Percentiles rank a stretch among this genome's conserved stretches.
Conservation (phyloP, 1,140 invertebrate species). For the Camponotus vicinus region DNA sequence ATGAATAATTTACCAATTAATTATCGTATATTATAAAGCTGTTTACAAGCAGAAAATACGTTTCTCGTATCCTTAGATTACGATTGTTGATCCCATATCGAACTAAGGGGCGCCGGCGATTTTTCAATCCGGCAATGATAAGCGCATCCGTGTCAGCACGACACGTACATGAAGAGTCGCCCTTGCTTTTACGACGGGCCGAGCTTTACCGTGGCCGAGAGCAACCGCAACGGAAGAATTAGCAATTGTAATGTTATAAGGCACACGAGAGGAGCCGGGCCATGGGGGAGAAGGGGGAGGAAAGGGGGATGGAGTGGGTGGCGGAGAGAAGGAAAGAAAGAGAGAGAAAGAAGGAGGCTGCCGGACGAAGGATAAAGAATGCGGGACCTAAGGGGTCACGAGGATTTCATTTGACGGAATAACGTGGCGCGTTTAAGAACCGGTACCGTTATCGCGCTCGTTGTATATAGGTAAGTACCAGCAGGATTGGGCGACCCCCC, state of each 20-base stretch:
- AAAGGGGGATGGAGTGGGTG: conserved; percentile 31
- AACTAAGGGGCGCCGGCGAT: background rate
- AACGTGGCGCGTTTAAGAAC: conserved; percentile 85
- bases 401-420: conserved; percentile 85
- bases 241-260: conserved; percentile 87
- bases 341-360: conserved; percentile 32
- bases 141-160: conserved; percentile 67
- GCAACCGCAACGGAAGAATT: conserved; percentile 84
- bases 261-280: conserved; percentile 58
- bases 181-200: conserved; percentile 83
- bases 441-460: conserved; percentile 83
- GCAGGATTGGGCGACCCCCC: conserved; percentile 73
- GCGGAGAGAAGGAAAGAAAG: conserved; percentile 6
- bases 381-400: conserved; percentile 77
- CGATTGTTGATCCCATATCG: background rate
- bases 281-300: background rate
- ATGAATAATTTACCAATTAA: conserved; percentile 25
- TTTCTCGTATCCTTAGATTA: background rate
- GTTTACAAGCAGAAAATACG: background rate
- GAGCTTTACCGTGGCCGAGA: conserved; percentile 82
- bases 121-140: conserved; percentile 70
- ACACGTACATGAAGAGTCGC: conserved; percentile 72
- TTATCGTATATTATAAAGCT: conserved; percentile 3
- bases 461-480: conserved; percentile 75
- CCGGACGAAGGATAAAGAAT: conserved; percentile 76